Percentiles rank a stretch among this genome's conserved stretches.
Evolutionary conservation across 1,140 invertebrate genomes (phyloP).

Genomic region (Heliconius eleuchia): DNA sequence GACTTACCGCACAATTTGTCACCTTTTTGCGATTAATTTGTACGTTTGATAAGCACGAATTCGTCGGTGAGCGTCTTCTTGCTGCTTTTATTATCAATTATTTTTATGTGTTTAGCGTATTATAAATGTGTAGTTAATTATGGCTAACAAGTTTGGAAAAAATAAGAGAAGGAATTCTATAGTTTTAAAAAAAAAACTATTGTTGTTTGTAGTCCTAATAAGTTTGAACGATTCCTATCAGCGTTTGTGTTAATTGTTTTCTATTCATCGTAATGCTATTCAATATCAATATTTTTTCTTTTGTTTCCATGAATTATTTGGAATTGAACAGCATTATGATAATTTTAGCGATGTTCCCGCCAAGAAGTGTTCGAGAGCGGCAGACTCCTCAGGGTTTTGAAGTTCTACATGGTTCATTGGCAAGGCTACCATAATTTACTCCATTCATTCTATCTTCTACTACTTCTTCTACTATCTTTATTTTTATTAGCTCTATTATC

Average conservation of each 20-base stretch:
- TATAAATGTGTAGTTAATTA: not conserved
- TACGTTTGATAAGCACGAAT: constrained; percentile 24
- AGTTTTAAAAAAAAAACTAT: not conserved
- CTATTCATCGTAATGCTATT: constrained; percentile 29
- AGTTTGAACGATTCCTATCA: not conserved
- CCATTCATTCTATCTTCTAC: constrained; percentile 4
- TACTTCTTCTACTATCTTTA: not conserved
- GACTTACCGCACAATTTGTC: not conserved
- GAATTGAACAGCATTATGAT: constrained; percentile 31
- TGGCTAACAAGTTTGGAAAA: not conserved
- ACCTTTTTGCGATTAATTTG: constrained; percentile 15
- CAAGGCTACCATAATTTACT: constrained; percentile 56
- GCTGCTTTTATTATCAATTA: constrained; percentile 16
- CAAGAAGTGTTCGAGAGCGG: constrained; percentile 52
- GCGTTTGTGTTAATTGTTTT: constrained; percentile 18
- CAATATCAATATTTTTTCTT: constrained; percentile 16
- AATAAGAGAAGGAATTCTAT: not conserved
- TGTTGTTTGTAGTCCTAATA: not conserved
- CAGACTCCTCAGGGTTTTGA: constrained; percentile 68
- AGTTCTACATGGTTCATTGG: constrained; percentile 68
- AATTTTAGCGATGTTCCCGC: constrained; percentile 46
- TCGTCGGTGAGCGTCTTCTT: constrained; percentile 43
- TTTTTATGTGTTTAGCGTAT: constrained; percentile 1
- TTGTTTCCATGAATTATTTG: not conserved
- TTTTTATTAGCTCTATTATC: not conserved